Conservation (phyloP, 1,140 invertebrate species). For the Drosophila jambulina region DNA sequence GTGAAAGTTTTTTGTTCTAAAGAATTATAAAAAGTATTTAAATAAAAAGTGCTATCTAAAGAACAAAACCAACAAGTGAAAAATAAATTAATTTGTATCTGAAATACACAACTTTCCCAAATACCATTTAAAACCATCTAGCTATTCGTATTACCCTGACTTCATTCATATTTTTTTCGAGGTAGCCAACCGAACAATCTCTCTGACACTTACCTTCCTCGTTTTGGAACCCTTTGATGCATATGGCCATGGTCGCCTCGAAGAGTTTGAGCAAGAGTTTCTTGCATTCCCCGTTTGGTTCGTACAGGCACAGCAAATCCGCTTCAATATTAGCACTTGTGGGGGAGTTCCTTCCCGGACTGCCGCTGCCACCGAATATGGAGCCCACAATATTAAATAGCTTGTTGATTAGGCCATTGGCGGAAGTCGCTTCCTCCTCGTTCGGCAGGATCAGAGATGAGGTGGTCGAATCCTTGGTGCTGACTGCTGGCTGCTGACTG, state of each 20-base stretch:
- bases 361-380: slow-evolving; percentile 48
- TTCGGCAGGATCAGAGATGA: slow-evolving; percentile 1
- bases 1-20: too few relatives aligned
- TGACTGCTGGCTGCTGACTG: slow-evolving; percentile 15
- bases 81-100: background rate
- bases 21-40: too few relatives aligned
- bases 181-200: slow-evolving; percentile 10
- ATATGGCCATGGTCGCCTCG: slow-evolving; percentile 82
- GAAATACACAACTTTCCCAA: background rate
- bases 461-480: background rate
- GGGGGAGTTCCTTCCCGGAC: slow-evolving; percentile 9
- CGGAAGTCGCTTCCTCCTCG: slow-evolving; percentile 37
- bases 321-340: slow-evolving; percentile 54
- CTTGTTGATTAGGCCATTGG: slow-evolving; percentile 61
- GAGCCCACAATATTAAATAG: slow-evolving; percentile 77
- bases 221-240: slow-evolving; percentile 81
- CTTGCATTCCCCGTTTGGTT: slow-evolving; percentile 76
- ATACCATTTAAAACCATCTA: too few relatives aligned
- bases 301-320: slow-evolving; percentile 68
- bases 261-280: slow-evolving; percentile 79
- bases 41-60: too few relatives aligned
- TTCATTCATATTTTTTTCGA: background rate
- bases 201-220: slow-evolving; percentile 75
- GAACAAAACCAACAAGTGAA: too few relatives aligned
- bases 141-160: background rate